Base-by-base conservation (phyloP, 2,113 vertebrate species). In the Muntiacus reevesi region DNA sequence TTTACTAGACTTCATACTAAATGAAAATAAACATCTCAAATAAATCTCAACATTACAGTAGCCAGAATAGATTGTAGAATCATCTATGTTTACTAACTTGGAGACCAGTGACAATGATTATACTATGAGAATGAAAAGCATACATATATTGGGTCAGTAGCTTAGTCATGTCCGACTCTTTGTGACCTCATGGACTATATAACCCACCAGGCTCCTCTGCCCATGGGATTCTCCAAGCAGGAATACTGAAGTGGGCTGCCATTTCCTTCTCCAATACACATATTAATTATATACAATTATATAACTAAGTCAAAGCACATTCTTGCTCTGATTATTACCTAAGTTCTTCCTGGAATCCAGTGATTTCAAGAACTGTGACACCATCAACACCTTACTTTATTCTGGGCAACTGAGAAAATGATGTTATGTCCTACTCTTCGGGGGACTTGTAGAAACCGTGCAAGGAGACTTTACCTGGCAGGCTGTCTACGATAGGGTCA, bases 1-100 rank as follows among this genome's bases (percentile, higher is more conserved):
- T 47, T 54, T 84, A 47, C 7, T 60, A 40, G 25, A 74, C 87
- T 17, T 25, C 1, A n/a, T 21, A 4, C 5, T 90, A 52, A 84
- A 40, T 79, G 7, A 74, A 90, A 94, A 81, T 62, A 85, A 95
- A 59, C 79, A 54, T 6, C 43, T 74, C 33, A 85, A 28, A 82
- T 83, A 60, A 87, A 84, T 78, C 2, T 15, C 87, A 79, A 50
- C 6, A 54, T 57, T 84, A 62, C 14, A 84, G 7, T 0, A 85
- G 40, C 23, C 36, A 67, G 82, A 85, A 23, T 71, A 64, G 64
- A 59, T 3, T 82, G 13, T 36, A 7, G 4, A 76, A 54, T 76
- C n/a, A 96, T 25, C 8, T 60, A 36, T 55, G 27, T 88, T 87
- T 57, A 82, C 13, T 82, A 55, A 88, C 64, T 88, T 36, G 17